Conservation (phyloP, 2,888 invertebrate genomes). For the Dynastes grantii region DNA sequence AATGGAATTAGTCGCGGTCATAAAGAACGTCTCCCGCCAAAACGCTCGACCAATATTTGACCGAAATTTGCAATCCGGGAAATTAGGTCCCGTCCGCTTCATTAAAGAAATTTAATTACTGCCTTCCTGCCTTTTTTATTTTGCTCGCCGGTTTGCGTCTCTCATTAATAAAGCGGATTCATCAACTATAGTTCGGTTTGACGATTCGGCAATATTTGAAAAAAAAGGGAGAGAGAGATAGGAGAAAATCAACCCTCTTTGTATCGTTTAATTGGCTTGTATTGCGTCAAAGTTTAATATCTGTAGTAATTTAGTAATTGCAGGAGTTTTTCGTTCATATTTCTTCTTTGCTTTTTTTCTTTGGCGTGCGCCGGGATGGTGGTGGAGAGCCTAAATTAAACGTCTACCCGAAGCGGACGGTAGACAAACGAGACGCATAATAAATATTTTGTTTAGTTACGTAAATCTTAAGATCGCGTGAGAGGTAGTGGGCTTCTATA, state of each 20-base stretch:
- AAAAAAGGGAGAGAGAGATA: no score
- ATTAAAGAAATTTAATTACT: conserved; percentile 37
- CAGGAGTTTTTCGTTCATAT: background rate
- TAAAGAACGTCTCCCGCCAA: background rate
- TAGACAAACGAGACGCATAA: background rate
- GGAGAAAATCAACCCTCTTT: background rate
- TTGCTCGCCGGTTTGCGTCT: background rate
- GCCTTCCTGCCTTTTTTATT: background rate
- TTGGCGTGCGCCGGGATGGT: background rate
- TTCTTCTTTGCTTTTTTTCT: background rate
- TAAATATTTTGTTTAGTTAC: background rate
- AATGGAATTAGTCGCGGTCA: background rate
- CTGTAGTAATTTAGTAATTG: background rate
- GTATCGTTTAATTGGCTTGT: background rate
- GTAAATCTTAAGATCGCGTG: background rate
- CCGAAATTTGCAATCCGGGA: conserved; percentile 32
- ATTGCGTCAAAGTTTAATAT: background rate
- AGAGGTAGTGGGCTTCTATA: background rate
- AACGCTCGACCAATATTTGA: conserved; percentile 28
- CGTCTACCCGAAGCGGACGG: background rate
- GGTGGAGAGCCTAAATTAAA: background rate
- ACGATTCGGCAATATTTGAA: background rate
- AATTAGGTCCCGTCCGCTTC: conserved; percentile 18
- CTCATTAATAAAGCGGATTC: background rate
- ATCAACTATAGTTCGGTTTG: background rate